Base-by-base conservation (phyloP, 1,140 invertebrate species). In the Spodoptera litura region DNA sequence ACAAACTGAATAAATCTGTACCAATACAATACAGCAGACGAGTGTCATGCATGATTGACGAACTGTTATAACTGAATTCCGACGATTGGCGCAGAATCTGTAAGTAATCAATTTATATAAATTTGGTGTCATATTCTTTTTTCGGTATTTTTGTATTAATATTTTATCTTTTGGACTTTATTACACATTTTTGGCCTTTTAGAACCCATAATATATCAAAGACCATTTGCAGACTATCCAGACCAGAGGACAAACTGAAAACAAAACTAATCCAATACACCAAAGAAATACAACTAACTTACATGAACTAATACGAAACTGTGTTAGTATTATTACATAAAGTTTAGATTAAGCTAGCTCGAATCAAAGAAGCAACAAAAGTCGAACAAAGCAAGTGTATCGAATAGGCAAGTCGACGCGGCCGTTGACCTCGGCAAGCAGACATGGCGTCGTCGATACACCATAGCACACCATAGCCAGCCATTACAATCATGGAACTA, bases 381-480 rank as follows among this genome's bases (percentile, higher is more conserved):
- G 82, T 82, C 80, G 82, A 86, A 87, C 85, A 87, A 82, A 89
- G 86, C 84, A 79, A 83, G 78, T 83, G 80, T 88, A 84, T 85
- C 80, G 82, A 84, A 87, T 84, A 87, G 78, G 80, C 84, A 83
- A 84, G 82, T 72, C 74, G 73, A 27, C 66, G 82, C 78, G 91
- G 83, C 80, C 88, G 76, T 81, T 83, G 87, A 88, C 88, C 88
- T 79, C 82, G 62, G 79, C 51, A 81, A 79, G 81, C 80, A 92
- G 89, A 91, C 89, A 88, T 88, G 88, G 89, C 89, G 90, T 86
- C 88, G 89, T 79, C 84, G 78, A 81, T 80, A 88, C 83, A 86
- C 88, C 89, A 91, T 90, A 79, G 83, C 75, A 88, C 82, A 85
- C 88, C 89, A 91, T 90, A 78, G 82, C 73, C 77, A 76, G 77